These are phyloP conservation scores for Nephrocerus scutellatus DNA, from an alignment of 2,888 invertebrate species.

Conservation along the genomic window DNA sequence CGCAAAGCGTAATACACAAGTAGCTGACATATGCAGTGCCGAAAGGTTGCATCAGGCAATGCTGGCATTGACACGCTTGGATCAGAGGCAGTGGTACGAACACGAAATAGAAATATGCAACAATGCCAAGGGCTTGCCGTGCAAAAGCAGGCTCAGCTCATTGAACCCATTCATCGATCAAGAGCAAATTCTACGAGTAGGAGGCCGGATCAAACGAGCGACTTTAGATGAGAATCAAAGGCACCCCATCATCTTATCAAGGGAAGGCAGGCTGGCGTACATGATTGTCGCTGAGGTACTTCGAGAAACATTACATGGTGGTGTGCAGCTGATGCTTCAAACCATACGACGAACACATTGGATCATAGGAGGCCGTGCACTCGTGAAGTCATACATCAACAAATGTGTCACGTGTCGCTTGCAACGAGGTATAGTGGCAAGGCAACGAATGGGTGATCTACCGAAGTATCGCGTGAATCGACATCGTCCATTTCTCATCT, in stretches of 20 bases:
- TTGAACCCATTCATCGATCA: constrained; percentile 7
- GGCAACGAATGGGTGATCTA: constrained; percentile 9
- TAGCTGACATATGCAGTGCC: neutral
- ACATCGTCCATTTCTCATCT: constrained; percentile 10
- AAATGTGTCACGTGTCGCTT: constrained; percentile 11
- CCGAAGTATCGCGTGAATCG: constrained; percentile 9
- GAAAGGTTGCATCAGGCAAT: constrained; percentile 6
- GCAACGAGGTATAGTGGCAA: constrained; percentile 4
- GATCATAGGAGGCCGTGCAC: constrained; percentile 2
- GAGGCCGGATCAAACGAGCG: constrained; percentile 9
- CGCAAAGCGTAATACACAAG: neutral
- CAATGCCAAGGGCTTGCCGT: constrained; percentile 4
- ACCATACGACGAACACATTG: constrained; percentile 4
- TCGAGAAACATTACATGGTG: constrained; percentile 2
- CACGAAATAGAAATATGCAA: constrained; percentile 3
- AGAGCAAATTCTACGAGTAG: constrained; percentile 6
- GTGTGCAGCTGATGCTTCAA: constrained; percentile 3
- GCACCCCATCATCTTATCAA: constrained; percentile 7
- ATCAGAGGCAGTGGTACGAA: constrained; percentile 8
- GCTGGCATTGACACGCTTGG: constrained; percentile 1
- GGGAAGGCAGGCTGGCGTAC: constrained; percentile 1
- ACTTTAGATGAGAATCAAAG: constrained; percentile 6
- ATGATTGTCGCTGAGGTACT: constrained; percentile 1
- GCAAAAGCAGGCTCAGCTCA: constrained; percentile 3
- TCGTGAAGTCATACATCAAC: constrained; percentile 6